A percentile compares a stretch with the other conserved stretches of the same genome.
These are phyloP conservation scores for Andrena marginata DNA, from an alignment of 2,888 invertebrate species.

Conservation along the genomic window DNA sequence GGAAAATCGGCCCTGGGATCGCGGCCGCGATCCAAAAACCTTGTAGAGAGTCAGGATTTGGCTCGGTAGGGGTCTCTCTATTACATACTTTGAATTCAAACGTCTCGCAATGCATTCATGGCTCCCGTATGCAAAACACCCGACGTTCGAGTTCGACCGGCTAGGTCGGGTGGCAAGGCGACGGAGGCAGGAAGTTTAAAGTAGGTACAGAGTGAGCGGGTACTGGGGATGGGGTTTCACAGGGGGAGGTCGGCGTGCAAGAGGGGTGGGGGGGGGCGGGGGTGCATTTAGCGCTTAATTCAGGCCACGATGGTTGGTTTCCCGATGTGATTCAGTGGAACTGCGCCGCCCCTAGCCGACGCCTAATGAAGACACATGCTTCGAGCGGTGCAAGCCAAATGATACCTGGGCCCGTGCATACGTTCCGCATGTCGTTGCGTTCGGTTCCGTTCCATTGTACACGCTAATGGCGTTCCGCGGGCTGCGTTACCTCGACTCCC, in stretches of 20 bases:
- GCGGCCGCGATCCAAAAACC: slow-evolving; percentile 47
- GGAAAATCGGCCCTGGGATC: slow-evolving; percentile 22
- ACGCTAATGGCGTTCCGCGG: slow-evolving; percentile 71
- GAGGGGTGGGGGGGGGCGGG: slow-evolving; percentile 57
- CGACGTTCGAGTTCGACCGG: slow-evolving; percentile 63
- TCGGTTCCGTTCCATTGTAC: slow-evolving; percentile 77
- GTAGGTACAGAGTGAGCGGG: slow-evolving; percentile 53
- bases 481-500: slow-evolving; percentile 11
- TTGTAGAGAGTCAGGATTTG: slow-evolving; percentile 57
- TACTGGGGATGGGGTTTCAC: slow-evolving; percentile 25
- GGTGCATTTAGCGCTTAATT: slow-evolving; percentile 81
- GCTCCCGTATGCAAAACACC: slow-evolving; percentile 78
- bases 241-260: slow-evolving; percentile 24
- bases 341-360: slow-evolving; percentile 74
- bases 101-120: slow-evolving; percentile 77
- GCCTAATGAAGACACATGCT: slow-evolving; percentile 81
- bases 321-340: slow-evolving; percentile 79
- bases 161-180: slow-evolving; percentile 53
- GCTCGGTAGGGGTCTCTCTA: slow-evolving; percentile 47
- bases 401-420: slow-evolving; percentile 76
- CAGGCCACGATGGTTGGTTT: slow-evolving; percentile 77
- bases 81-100: slow-evolving; percentile 72
- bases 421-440: slow-evolving; percentile 75
- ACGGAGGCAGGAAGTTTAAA: slow-evolving; percentile 68
- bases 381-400: slow-evolving; percentile 77